Conservation (phyloP, 2,113 vertebrate species). For the Piaya cayana region DNA sequence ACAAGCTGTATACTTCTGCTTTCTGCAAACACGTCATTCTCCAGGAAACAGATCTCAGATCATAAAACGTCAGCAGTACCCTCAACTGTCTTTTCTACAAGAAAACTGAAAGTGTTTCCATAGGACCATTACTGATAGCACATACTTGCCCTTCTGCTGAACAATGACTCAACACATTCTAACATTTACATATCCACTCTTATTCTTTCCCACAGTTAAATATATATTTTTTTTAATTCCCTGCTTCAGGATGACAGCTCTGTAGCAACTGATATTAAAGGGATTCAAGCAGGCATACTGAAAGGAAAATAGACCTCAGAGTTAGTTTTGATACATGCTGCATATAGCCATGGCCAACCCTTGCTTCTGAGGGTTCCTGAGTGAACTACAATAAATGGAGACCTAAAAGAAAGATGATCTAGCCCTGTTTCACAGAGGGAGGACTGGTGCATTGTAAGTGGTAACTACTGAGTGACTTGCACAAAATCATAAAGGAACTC, state of each 20-base stretch:
- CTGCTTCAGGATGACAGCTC: not conserved
- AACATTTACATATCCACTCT: not conserved
- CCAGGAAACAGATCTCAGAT: not conserved
- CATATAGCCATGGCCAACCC: not conserved
- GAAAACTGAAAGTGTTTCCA: too few relatives aligned
- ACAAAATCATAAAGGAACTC: not conserved
- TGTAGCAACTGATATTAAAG: not conserved
- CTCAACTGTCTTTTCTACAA: not conserved
- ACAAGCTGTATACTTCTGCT: not conserved
- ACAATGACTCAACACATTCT: not conserved
- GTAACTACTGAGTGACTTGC: not conserved
- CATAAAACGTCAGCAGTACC: not conserved
- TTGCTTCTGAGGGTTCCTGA: not conserved
- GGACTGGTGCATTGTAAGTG: not conserved
- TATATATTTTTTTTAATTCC: not conserved
- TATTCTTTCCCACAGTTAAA: not conserved
- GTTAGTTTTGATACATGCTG: conserved; percentile 10
- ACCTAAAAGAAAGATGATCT: not conserved
- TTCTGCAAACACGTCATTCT: not conserved
- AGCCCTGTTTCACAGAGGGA: not conserved
- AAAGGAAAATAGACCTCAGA: not conserved
- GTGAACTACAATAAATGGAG: not conserved
- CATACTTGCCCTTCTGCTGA: not conserved
- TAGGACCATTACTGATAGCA: not conserved
- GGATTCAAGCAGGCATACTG: not conserved